Percentiles rank a stretch among this genome's conserved stretches.
These are phyloP conservation scores for Sinocyclocheilus rhinocerous DNA, from an alignment of 2,113 vertebrate species.

Conservation along the genomic window DNA sequence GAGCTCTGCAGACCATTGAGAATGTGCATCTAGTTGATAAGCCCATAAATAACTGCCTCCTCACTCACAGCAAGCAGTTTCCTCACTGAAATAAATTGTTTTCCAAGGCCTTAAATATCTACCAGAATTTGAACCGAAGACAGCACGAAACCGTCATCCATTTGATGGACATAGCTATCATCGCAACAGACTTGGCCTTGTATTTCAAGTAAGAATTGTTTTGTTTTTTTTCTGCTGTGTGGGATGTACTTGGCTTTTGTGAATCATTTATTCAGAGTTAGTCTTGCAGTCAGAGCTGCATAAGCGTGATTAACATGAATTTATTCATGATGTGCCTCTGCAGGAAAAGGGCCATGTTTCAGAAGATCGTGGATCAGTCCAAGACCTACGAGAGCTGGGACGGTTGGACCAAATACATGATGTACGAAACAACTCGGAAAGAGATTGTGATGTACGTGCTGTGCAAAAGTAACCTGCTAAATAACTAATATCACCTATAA, in stretches of 20 bases:
- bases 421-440: conserved; percentile 79
- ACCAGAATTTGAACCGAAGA: conserved; percentile 78
- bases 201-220: conserved; percentile 78
- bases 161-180: conserved; percentile 82
- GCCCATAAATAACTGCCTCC: background rate
- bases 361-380: conserved; percentile 82
- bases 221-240: background rate
- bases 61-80: conserved; percentile 4
- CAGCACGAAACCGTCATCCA: conserved; percentile 79
- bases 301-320: background rate
- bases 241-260: background rate
- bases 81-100: background rate
- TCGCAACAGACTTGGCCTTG: conserved; percentile 80
- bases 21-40: conserved; percentile 14
- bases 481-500: background rate
- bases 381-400: conserved; percentile 78
- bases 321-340: conserved; percentile 23
- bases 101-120: conserved; percentile 76
- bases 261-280: conserved; percentile 17
- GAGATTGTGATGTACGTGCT: conserved; percentile 79
- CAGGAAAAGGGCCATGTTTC: conserved; percentile 83
- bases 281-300: conserved; percentile 26
- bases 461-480: background rate
- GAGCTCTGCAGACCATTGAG: background rate
- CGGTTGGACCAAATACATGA: conserved; percentile 82